Percentiles rank a stretch among this genome's conserved stretches.
Evolutionary conservation across 2,113 vertebrate genomes (phyloP).

Genomic region (Atlantisia rogersi): DNA sequence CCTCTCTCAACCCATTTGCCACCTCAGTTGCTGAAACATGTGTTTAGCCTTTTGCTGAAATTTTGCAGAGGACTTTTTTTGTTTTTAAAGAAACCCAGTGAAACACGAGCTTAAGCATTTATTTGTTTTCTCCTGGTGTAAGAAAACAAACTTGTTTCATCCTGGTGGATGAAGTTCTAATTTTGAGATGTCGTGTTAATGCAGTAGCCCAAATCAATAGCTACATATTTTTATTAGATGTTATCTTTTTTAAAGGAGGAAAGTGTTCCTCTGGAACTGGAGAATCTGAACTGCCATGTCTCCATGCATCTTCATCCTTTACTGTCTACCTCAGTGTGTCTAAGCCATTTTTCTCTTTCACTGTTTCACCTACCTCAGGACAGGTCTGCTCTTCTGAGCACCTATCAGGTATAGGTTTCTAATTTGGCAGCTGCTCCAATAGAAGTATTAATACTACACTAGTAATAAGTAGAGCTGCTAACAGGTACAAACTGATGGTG

Average conservation of each 20-base stretch:
- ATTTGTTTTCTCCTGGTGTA: not conserved
- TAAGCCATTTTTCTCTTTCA: not conserved
- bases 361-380: not conserved
- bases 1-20: not conserved
- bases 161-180: not conserved
- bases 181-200: not conserved
- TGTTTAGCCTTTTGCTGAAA: not conserved
- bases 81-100: not conserved
- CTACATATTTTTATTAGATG: not conserved
- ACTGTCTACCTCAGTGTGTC: not conserved
- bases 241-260: not conserved
- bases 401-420: not conserved
- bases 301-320: not conserved
- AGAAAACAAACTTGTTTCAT: not conserved
- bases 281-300: not conserved
- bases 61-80: not conserved
- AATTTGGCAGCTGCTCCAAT: not conserved
- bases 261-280: not conserved
- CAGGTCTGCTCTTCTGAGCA: not conserved
- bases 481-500: not conserved
- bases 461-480: not conserved
- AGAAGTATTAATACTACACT: not conserved
- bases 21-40: not conserved
- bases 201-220: not conserved
- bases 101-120: not conserved